Conservation (phyloP, 1,140 invertebrate genomes). For the Heliconius melpomene region DNA sequence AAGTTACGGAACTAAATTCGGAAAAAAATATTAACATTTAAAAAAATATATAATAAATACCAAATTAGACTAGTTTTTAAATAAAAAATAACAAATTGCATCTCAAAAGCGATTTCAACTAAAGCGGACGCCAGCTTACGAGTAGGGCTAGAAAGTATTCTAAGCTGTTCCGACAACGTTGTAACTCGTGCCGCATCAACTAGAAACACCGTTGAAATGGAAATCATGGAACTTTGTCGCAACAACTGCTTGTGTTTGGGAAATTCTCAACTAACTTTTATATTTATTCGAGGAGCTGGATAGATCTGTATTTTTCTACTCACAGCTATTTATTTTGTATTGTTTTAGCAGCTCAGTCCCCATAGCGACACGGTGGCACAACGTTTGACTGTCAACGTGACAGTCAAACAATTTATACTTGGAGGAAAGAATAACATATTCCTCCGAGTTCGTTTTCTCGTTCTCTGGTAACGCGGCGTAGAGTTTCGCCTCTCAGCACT, state of each 20-base stretch:
- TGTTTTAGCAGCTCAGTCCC: background rate
- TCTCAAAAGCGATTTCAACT: background rate
- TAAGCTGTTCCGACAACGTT: slow-evolving; percentile 48
- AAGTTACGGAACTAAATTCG: too few relatives aligned
- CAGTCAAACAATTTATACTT: too few relatives aligned
- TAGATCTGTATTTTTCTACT: slow-evolving; percentile 29
- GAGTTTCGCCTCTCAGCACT: too few relatives aligned
- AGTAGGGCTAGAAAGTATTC: slow-evolving; percentile 27
- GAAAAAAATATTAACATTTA: too few relatives aligned
- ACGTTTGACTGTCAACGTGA: too few relatives aligned
- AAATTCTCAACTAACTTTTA: slow-evolving; percentile 28
- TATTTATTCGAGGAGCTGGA: slow-evolving; percentile 25
- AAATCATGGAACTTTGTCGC: slow-evolving; percentile 52
- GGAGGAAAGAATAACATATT: too few relatives aligned
- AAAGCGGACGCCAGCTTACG: background rate
- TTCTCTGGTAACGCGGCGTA: too few relatives aligned
- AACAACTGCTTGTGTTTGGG: slow-evolving; percentile 44
- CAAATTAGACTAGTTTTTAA: too few relatives aligned
- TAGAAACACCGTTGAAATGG: slow-evolving; percentile 47
- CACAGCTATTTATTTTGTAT: slow-evolving; percentile 25
- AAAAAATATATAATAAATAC: too few relatives aligned
- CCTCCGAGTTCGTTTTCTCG: too few relatives aligned
- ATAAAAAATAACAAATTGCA: too few relatives aligned
- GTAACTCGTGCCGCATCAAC: slow-evolving; percentile 43
- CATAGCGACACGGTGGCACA: too few relatives aligned